These are phyloP conservation scores for Poliocrania exsul DNA, from an alignment of 2,797 vertebrate genomes.

Conservation along the genomic window DNA sequence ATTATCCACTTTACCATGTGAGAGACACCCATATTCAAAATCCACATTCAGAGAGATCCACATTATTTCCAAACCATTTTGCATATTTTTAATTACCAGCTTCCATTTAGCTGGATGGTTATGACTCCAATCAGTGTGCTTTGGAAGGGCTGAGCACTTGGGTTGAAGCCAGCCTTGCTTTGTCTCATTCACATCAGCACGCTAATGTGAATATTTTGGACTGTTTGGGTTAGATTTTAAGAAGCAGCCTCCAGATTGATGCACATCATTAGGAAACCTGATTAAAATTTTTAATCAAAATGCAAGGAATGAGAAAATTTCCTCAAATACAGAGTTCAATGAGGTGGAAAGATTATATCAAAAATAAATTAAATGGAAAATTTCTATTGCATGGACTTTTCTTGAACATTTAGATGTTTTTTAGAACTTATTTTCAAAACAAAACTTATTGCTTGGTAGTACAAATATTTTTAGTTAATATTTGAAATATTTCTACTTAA, in stretches of 20 bases:
- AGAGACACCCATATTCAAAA: slow-evolving; percentile 63
- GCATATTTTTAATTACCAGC: slow-evolving; percentile 71
- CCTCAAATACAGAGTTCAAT: not conserved
- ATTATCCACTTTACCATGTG: slow-evolving; percentile 65
- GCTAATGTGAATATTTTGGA: not conserved
- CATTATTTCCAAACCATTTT: slow-evolving; percentile 57
- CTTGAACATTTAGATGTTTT: not conserved
- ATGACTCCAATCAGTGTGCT: slow-evolving; percentile 57
- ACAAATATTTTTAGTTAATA: not conserved
- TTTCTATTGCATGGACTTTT: not conserved
- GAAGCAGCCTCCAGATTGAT: not conserved
- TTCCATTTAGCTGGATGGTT: slow-evolving; percentile 42
- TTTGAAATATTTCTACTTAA: not conserved
- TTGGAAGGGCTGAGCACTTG: slow-evolving; percentile 57
- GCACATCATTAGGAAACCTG: not conserved
- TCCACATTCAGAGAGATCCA: slow-evolving; percentile 39
- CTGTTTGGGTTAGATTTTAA: not conserved
- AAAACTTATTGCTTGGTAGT: not conserved
- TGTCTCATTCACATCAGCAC: slow-evolving; percentile 5
- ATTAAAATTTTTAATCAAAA: not conserved
- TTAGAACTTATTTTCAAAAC: not conserved
- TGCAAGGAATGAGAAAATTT: not conserved
- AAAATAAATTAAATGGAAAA: not conserved
- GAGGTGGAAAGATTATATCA: not conserved
- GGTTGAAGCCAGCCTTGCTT: not conserved